phyloP scores from a whole-genome alignment of 2,888 invertebrate genomes.

The Rhingia rostrata region DNA sequence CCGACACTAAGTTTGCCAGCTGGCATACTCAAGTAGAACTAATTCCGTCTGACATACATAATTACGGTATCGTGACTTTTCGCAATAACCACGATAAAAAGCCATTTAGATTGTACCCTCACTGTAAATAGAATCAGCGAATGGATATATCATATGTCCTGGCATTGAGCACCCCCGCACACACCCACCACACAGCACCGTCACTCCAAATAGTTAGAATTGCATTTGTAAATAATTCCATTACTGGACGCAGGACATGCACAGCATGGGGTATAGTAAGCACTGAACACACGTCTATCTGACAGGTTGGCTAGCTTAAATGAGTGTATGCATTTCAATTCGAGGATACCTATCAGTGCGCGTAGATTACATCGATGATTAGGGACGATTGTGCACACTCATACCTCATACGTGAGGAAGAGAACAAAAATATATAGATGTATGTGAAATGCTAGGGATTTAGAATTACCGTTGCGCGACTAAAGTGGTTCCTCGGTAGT shows the following conservation, averaged over 20 bases:
- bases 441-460: neutral
- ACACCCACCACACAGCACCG: neutral
- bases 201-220: constrained; percentile 62
- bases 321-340: constrained; percentile 71
- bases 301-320: constrained; percentile 33
- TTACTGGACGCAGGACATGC: constrained; percentile 35
- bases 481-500: neutral
- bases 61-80: constrained; percentile 68
- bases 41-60: constrained; percentile 66
- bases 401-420: neutral
- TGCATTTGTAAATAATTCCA: constrained; percentile 68
- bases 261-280: constrained; percentile 1
- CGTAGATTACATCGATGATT: constrained; percentile 67
- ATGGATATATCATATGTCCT: constrained; percentile 48
- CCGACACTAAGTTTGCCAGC: constrained; percentile 7
- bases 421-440: neutral
- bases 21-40: constrained; percentile 35
- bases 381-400: constrained; percentile 33
- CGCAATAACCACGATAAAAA: constrained; percentile 70
- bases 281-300: constrained; percentile 2
- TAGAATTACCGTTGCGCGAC: constrained; percentile 21
- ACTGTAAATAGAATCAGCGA: constrained; percentile 54
- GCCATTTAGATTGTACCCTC: constrained; percentile 63
- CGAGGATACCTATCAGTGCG: constrained; percentile 63
- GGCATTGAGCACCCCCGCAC: constrained; percentile 11